Conservation (phyloP, 2,113 vertebrate species). For the Nematolebias whitei region DNA sequence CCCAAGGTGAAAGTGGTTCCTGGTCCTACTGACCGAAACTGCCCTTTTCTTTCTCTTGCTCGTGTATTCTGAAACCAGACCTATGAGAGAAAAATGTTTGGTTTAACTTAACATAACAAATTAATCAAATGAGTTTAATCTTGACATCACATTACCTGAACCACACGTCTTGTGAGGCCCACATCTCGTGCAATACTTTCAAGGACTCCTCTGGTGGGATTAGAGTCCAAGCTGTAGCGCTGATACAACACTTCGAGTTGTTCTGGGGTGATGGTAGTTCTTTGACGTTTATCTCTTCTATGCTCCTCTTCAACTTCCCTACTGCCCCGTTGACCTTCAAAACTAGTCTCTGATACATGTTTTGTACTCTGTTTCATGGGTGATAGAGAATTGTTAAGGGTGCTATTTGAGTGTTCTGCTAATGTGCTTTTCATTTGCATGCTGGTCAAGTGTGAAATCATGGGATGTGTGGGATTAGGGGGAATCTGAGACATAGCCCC, state of each 20-base stretch:
- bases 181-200: slow-evolving; percentile 98
- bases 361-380: slow-evolving; percentile 91
- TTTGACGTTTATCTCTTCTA: slow-evolving; percentile 93
- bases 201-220: slow-evolving; percentile 96
- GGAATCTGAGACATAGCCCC: slow-evolving; percentile 90
- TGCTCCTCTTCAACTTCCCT: slow-evolving; percentile 90
- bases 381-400: slow-evolving; percentile 81
- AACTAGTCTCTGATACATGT: slow-evolving; percentile 87
- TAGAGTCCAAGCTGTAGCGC: slow-evolving; percentile 96
- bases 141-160: slow-evolving; percentile 79
- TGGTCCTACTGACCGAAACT: slow-evolving; percentile 93
- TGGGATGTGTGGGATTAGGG: slow-evolving; percentile 84
- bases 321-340: slow-evolving; percentile 84
- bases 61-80: slow-evolving; percentile 99
- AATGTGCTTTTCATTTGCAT: slow-evolving; percentile 69
- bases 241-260: slow-evolving; percentile 98
- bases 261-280: slow-evolving; percentile 97
- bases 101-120: background rate
- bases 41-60: slow-evolving; percentile 96
- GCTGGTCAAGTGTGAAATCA: slow-evolving; percentile 76
- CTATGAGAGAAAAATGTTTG: slow-evolving; percentile 44
- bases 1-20: slow-evolving; percentile 77
- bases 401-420: slow-evolving; percentile 58
- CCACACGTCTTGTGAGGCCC: slow-evolving; percentile 95
- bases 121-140: background rate